Evolutionary conservation across 2,888 invertebrate genomes (phyloP).

Genomic region (Tetranychus truncatus): DNA sequence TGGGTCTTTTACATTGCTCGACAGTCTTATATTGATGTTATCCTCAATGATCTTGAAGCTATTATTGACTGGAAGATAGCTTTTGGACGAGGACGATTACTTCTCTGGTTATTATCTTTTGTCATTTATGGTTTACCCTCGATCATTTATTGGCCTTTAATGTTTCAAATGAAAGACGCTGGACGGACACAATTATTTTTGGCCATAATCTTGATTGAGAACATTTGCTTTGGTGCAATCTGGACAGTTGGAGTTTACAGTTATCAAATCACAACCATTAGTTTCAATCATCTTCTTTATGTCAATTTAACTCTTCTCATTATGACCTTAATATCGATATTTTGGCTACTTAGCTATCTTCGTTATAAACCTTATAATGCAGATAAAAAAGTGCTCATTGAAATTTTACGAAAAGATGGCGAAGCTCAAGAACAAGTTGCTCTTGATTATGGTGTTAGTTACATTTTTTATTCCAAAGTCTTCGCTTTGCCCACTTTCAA

Average conservation of each 20-base stretch:
- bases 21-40: background rate
- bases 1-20: background rate
- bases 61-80: background rate
- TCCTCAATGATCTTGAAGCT: background rate
- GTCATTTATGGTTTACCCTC: slow-evolving; percentile 1
- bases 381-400: background rate
- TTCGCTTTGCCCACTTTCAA: background rate
- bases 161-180: slow-evolving; percentile 7
- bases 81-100: background rate
- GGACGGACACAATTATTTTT: background rate
- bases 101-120: background rate
- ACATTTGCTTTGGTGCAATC: background rate
- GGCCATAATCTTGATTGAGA: background rate
- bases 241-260: background rate
- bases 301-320: background rate
- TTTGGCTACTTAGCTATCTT: background rate
- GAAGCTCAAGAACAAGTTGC: background rate
- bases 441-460: background rate
- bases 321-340: background rate
- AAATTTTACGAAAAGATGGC: background rate
- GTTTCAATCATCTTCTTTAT: background rate
- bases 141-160: slow-evolving; percentile 3
- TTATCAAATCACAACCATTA: background rate
- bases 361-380: background rate
- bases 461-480: background rate